Evolutionary conservation across 2,113 vertebrate genomes (phyloP), one percentile per base, ranked within the genome.

Genomic region (Thalassoma bifasciatum): DNA sequence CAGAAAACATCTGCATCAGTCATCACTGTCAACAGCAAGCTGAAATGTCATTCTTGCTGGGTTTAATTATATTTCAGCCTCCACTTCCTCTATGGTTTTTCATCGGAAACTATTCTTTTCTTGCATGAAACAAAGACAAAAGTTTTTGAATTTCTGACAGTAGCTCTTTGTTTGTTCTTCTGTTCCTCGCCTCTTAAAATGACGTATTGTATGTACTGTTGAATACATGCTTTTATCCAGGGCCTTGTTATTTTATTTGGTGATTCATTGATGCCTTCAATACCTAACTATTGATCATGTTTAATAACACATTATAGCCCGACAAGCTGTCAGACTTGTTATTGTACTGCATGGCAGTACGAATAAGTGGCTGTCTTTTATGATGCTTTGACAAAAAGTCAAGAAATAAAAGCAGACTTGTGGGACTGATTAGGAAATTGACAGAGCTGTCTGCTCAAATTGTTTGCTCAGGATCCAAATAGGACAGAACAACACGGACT

Each of bases 391-490:
- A 89, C 57, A 67, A 72, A 46, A 82, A 68, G 82, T 76, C 71
- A 86, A 37, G 53, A 81, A 88, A 81, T 80, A 82, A 89, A 88
- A 86, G 82, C 63, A 46, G 36, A 74, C 42, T 77, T 79, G n/a
- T 34, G 34, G 50, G 70, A 84, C 63, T 83, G 76, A 86, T 88
- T 83, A 73, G 72, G 66, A 87, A 91, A 88, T 72, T 86, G 71
- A 85, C 72, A 70, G 19, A 54, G 77, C 80, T 81, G 86, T 83
- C 84, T 72, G 42, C 75, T 79, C 59, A 65, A 72, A 91, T 73
- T 80, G 75, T 87, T 79, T 75, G 50, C 63, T 61, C 47, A 16
- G 57, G 23, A 80, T 51, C 54, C 57, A 62, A 78, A 86, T 72
- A 84, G 60, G 40, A 77, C 50, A 66, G 71, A 83, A 84, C 75